phyloP scores from a whole-genome alignment of 2,797 vertebrate genomes.

The Linurgus olivaceus region DNA sequence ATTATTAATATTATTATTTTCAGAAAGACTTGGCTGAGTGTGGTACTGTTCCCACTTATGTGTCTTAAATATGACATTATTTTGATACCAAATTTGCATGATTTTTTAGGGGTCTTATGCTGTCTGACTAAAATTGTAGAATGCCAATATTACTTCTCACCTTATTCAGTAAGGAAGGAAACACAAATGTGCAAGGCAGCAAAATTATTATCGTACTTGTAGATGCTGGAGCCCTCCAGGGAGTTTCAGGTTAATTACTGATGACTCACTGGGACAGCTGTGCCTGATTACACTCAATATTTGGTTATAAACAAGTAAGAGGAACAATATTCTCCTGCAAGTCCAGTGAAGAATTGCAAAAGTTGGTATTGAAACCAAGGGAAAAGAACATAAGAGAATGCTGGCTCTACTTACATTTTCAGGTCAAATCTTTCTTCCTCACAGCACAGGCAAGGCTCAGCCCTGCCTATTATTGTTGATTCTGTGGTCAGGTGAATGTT shows the following conservation, averaged over 20 bases:
- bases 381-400: neutral
- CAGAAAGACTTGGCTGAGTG: neutral
- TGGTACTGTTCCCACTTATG: neutral
- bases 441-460: neutral
- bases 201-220: neutral
- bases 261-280: slow-evolving; percentile 14
- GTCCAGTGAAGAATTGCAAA: neutral
- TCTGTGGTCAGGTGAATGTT: neutral
- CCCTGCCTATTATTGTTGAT: neutral
- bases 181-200: neutral
- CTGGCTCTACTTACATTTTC: neutral
- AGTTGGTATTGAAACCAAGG: neutral
- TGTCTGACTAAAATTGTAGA: slow-evolving; percentile 48
- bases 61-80: neutral
- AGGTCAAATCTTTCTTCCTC: neutral
- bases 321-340: neutral
- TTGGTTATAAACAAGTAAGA: neutral
- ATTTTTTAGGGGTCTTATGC: neutral
- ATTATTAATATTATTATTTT: neutral
- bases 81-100: neutral
- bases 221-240: neutral
- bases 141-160: slow-evolving; percentile 15
- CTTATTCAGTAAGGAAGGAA: neutral
- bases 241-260: slow-evolving; percentile 12
- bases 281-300: neutral